Conservation (phyloP, 2,888 invertebrate genomes). For the Sphaeridia pumilis region DNA sequence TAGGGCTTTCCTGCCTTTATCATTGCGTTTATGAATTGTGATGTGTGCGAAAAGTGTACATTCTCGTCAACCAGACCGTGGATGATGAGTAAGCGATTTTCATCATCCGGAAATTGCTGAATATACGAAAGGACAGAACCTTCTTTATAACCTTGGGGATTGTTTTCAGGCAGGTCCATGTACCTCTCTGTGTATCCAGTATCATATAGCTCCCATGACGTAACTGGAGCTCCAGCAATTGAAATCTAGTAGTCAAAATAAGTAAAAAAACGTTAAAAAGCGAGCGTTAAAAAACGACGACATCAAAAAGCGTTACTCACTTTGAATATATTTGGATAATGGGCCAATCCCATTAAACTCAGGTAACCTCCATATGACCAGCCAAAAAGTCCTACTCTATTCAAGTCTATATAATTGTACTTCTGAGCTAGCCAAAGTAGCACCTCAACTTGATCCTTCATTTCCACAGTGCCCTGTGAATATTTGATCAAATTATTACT, state of each 20-base stretch:
- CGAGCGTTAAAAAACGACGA: background rate
- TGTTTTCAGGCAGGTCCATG: slow-evolving; percentile 73
- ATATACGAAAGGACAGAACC: slow-evolving; percentile 77
- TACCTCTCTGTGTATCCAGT: slow-evolving; percentile 98
- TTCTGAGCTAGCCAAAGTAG: slow-evolving; percentile 71
- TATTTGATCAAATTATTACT: background rate
- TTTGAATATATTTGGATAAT: slow-evolving; percentile 85
- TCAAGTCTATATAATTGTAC: slow-evolving; percentile 79
- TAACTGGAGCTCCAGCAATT: slow-evolving; percentile 94
- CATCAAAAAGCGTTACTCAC: slow-evolving; percentile 41
- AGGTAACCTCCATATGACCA: slow-evolving; percentile 99
- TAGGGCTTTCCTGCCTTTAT: slow-evolving; percentile 94
- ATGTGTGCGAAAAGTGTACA: slow-evolving; percentile 95
- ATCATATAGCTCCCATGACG: slow-evolving; percentile 94
- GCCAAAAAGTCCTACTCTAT: slow-evolving; percentile 86
- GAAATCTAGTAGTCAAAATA: slow-evolving; percentile 47
- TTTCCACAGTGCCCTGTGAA: slow-evolving; percentile 67
- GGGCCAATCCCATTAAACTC: slow-evolving; percentile 84
- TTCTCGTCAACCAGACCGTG: slow-evolving; percentile 98
- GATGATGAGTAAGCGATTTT: slow-evolving; percentile 66
- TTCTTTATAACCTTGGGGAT: slow-evolving; percentile 63
- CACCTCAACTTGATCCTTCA: slow-evolving; percentile 91
- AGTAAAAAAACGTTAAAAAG: background rate
- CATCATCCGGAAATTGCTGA: slow-evolving; percentile 84
- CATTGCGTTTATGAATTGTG: slow-evolving; percentile 75